phyloP scores from a whole-genome alignment of 2,113 vertebrate genomes.

The Pycnonotus jocosus region DNA sequence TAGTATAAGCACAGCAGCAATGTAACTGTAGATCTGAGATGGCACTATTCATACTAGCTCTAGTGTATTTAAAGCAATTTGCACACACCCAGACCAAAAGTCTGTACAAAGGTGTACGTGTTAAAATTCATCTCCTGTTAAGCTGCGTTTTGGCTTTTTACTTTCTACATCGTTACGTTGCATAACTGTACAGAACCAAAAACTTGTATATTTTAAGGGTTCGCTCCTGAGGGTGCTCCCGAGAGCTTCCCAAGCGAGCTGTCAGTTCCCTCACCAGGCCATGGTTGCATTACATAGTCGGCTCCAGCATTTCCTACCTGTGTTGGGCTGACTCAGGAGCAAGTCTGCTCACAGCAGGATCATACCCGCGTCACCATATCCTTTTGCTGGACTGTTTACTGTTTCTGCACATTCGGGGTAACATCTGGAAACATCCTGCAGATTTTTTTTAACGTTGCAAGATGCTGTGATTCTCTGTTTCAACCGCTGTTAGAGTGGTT shows the following conservation, averaged over 20 bases:
- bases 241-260: not conserved
- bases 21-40: not conserved
- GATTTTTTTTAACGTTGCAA: not conserved
- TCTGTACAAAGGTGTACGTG: not conserved
- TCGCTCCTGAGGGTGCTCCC: fast-evolving
- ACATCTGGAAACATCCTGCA: not conserved
- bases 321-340: not conserved
- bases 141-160: not conserved
- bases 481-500: not conserved
- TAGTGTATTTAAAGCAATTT: not conserved
- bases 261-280: fast-evolving
- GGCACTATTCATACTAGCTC: not conserved
- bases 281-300: fast-evolving
- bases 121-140: not conserved
- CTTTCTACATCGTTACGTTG: not conserved
- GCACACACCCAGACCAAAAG: not conserved
- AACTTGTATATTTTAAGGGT: not conserved
- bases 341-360: not conserved
- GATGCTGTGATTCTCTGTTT: not conserved
- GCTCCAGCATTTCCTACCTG: not conserved
- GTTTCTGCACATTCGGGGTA: not conserved
- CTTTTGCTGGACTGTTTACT: not conserved
- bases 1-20: not conserved
- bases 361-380: fast-evolving
- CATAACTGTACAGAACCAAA: not conserved